Evolutionary conservation across 1,140 invertebrate species (phyloP), one percentile per base, ranked within the genome.

Genomic region (Chlorops oryzae): DNA sequence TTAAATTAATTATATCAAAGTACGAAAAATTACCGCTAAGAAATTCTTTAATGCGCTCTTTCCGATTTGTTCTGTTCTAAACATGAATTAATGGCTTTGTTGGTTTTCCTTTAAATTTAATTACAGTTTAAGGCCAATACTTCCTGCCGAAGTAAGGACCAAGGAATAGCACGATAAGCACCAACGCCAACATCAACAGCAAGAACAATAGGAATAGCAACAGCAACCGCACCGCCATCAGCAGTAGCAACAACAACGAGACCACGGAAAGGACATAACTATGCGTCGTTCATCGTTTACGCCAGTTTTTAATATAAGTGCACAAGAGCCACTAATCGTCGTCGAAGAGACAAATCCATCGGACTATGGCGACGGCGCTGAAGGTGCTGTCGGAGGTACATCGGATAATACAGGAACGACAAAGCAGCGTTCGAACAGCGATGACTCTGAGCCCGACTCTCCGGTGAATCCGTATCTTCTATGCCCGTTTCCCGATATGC

Each of bases 401-500:
- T 18, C 41, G 5, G 38, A 27, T 7, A 47, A 34, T 4, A 47
- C 47, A 43, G n/a, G n/a, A n/a, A 42, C 48, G n/a, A 59, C 53
- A 1, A 32, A 32, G 7, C 55, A 54, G 41, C 77, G 74, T 28
- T 51, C 61, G n/a, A 67, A 57, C 13, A 62, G 63, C 47, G 59
- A 65, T 34, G 70, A 74, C 10, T 70, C 73, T 3, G 84, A 86
- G 55, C 79, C 81, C 43, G 85, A 86, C 62, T 87, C 84, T 0
- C 85, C 86, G 34, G 79, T 83, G 50, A 88, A 88, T 70, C 86
- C 87, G 1, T 87, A 85, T 73, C 76, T 88, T 38, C 72, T 89
- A 20, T 88, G 85, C 12, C 87, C 87, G 1, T 88, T 85, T 76
- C 76, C 83, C 40, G 82, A 83, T 48, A 70, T 73, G 37, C 64